A percentile compares a stretch with the other conserved stretches of the same genome.
Evolutionary conservation across 2,113 vertebrate species (phyloP).

Genomic region (Thermophis baileyi): DNA sequence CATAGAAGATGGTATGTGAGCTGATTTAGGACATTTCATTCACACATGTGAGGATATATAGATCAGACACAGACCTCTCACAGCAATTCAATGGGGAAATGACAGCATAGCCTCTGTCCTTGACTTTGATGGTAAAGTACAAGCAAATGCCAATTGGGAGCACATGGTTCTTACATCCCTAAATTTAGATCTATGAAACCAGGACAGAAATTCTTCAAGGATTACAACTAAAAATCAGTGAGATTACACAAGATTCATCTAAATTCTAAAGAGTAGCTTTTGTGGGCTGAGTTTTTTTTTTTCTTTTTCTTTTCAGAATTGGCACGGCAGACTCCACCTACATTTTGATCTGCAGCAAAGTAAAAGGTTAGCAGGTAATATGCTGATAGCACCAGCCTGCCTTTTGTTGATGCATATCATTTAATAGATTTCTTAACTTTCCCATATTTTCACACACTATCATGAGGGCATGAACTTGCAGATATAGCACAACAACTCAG

Average conservation of each 20-base stretch:
- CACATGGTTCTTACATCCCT: not conserved
- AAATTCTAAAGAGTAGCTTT: not conserved
- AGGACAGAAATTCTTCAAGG: not conserved
- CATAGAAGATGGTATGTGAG: not conserved
- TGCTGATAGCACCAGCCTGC: not conserved
- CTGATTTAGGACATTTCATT: not conserved
- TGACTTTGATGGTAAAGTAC: not conserved
- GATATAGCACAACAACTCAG: not conserved
- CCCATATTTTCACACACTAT: not conserved
- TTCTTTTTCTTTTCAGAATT: rapidly evolving
- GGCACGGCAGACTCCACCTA: rapidly evolving
- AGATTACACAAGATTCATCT: not conserved
- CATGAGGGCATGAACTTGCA: not conserved
- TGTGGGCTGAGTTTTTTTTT: not conserved
- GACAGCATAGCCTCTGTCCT: not conserved
- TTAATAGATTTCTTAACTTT: constrained; percentile 22
- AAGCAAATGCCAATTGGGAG: not conserved
- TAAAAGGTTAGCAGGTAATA: not conserved
- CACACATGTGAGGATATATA: not conserved
- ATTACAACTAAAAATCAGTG: not conserved
- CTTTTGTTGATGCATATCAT: not conserved
- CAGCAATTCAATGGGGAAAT: not conserved
- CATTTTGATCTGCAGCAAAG: not conserved
- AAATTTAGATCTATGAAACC: not conserved
- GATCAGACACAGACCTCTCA: not conserved